Evolutionary conservation across 1,140 invertebrate genomes (phyloP), one percentile per base, ranked within the genome.

Genomic region (Colletes latitarsis): DNA sequence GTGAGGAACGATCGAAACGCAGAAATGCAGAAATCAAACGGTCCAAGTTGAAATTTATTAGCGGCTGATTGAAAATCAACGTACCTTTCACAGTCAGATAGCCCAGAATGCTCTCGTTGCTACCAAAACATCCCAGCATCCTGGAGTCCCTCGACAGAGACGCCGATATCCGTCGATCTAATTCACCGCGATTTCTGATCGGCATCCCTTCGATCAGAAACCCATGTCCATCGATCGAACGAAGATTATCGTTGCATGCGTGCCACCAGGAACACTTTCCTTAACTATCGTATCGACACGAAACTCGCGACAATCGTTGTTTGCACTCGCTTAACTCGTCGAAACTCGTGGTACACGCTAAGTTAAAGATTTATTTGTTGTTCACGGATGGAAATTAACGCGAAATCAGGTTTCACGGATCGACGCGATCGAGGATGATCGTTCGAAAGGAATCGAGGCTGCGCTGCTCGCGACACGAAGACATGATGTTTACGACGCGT

Each of bases 31-130:
- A 30, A 30, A 30, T 30, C 1, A 30, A 30, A 30, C 30, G 30
- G 30, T 30, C 30, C 30, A 30, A 30, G 30, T 30, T 30, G 30
- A 30, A 30, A 30, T 30, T 30, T 30, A 30, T 30, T 30, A 0
- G 30, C 30, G 30, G 30, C 30, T 30, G 30, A 30, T 30, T 30
- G 30, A 2, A 30, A 30, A 30, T 30, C 43, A 5, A 70, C 67
- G 21, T 91, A 91, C 91, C 88, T 91, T 89, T 89, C 67, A 71
- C 67, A 14, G 82, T 72, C 60, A 91, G 88, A 60, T 90, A 92
- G 30, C 90, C 88, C 57, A 92, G 86, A 81, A 92, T 90, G 68
- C 90, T 92, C 72, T 91, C 89, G 86, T 90, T 91, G 76, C 87
- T 91, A 67, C 90, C 89, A 63, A 91, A 91, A 66, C 90, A 82